A percentile compares a stretch with the other conserved stretches of the same genome.
phyloP scores from a whole-genome alignment of 2,888 invertebrate species.

The Scaptomyza reducta region DNA sequence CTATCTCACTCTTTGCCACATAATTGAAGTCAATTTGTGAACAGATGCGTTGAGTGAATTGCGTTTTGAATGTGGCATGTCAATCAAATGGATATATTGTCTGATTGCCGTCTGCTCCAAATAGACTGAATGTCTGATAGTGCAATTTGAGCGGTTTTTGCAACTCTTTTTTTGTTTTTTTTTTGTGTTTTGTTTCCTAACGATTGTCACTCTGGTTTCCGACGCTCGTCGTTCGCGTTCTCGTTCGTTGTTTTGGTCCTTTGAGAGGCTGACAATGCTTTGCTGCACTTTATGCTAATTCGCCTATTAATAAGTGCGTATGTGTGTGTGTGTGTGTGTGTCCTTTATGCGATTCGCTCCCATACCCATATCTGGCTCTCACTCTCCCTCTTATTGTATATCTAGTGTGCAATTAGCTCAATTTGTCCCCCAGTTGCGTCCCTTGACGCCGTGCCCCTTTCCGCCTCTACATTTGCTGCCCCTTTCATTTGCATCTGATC shows the following conservation, averaged over 20 bases:
- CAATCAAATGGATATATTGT: slow-evolving; percentile 66
- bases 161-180: background rate
- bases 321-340: slow-evolving; percentile 23
- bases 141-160: slow-evolving; percentile 28
- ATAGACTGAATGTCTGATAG: slow-evolving; percentile 45
- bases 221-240: background rate
- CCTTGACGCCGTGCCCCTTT: slow-evolving; percentile 20
- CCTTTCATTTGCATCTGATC: slow-evolving; percentile 63
- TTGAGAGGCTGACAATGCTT: slow-evolving; percentile 53
- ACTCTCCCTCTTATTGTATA: slow-evolving; percentile 34
- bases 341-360: slow-evolving; percentile 12
- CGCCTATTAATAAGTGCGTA: slow-evolving; percentile 60
- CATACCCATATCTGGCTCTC: background rate
- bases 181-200: background rate
- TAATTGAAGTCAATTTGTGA: slow-evolving; percentile 54
- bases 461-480: slow-evolving; percentile 2
- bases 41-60: slow-evolving; percentile 34
- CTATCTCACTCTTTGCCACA: slow-evolving; percentile 16
- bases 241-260: slow-evolving; percentile 11
- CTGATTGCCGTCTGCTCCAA: slow-evolving; percentile 25
- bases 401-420: slow-evolving; percentile 78
- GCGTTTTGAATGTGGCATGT: slow-evolving; percentile 41
- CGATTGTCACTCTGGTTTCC: slow-evolving; percentile 41
- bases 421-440: slow-evolving; percentile 62
- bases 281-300: slow-evolving; percentile 69